A percentile compares a stretch with the other conserved stretches of the same genome.
Conservation (phyloP, 2,888 invertebrate genomes). For the Eulithis prunata region DNA sequence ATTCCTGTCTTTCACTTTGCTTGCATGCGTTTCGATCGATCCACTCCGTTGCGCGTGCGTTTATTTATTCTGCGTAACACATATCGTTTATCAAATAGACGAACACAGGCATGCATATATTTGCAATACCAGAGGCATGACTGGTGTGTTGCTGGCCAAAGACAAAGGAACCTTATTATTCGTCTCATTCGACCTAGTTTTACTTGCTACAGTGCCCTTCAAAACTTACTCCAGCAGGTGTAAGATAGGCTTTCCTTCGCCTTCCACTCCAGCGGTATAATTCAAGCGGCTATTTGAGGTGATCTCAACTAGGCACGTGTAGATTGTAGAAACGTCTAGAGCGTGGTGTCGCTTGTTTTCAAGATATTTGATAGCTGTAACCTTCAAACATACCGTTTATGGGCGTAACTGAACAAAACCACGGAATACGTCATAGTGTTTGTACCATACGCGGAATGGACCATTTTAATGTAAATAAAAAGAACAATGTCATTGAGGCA, state of each 20-base stretch:
- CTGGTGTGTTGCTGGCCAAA: too few species aligned
- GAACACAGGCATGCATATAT: slow-evolving; percentile 15
- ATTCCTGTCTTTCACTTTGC: slow-evolving; percentile 34
- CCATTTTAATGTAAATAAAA: not conserved
- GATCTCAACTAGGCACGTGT: slow-evolving; percentile 4
- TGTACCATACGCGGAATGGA: not conserved
- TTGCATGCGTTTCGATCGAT: slow-evolving; percentile 23
- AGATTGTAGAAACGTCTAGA: slow-evolving; percentile 29
- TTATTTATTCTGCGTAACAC: slow-evolving; percentile 26
- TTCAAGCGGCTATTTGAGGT: slow-evolving; percentile 16
- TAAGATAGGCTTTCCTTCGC: slow-evolving; percentile 2
- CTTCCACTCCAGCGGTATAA: not conserved
- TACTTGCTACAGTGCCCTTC: too few species aligned
- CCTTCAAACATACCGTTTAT: slow-evolving; percentile 34
- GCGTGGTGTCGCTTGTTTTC: slow-evolving; percentile 29
- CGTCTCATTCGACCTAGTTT: too few species aligned
- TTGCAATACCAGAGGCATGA: too few species aligned
- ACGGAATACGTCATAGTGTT: slow-evolving; percentile 13
- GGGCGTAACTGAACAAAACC: slow-evolving; percentile 29
- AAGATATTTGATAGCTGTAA: slow-evolving; percentile 31
- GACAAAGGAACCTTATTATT: too few species aligned
- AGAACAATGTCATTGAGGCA: too few species aligned
- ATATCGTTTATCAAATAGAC: slow-evolving; percentile 27
- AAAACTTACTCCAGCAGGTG: not conserved
- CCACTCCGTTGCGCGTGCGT: slow-evolving; percentile 21